Evolutionary conservation across 2,113 vertebrate genomes (phyloP), one percentile per base, ranked within the genome.

Genomic region (Tinamus guttatus): DNA sequence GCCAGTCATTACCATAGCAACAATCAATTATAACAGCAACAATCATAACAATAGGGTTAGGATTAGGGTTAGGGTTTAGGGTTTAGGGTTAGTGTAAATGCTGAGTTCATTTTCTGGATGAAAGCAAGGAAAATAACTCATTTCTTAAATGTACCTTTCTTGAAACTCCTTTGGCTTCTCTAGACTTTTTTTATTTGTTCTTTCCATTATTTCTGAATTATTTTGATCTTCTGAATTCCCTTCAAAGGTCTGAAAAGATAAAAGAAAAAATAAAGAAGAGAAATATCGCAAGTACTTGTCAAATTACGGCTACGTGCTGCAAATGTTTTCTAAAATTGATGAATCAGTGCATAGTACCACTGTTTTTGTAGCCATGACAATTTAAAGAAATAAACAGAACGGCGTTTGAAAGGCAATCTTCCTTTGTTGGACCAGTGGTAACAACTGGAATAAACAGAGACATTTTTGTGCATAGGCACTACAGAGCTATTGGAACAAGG

Each of bases 71-170:
- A n/a, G n/a, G n/a, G n/a, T n/a, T n/a, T n/a, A n/a, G n/a, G n/a
- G n/a, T n/a, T n/a, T n/a, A n/a, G n/a, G n/a, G n/a, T n/a, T n/a
- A n/a, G n/a, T n/a, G 20, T 32, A 73, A 75, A 81, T 24, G 56
- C 7, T 76, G 54, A 82, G 28, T 25, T 2, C 59, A 5, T 27
- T 40, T 18, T 65, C 18, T 82, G 51, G 6, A 79, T 43, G 24
- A 80, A 80, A 76, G 13, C 38, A 83, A 83, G n/a, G 20, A 7
- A 21, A 69, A 54, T 21, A 7, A 84, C 64, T 7, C 0, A 79
- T 81, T 87, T 89, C 89, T 90, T 79, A 95, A 90, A 9, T 60
- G 45, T 94, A 98, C 96, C 97, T 97, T 96, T 97, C 95, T 94
- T 97, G 95, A 74, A 95, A 94, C 21, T 96, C 90, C 68, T 96